These are phyloP conservation scores for Caerostris extrusa DNA, from an alignment of 1,140 invertebrate species.

Conservation along the genomic window DNA sequence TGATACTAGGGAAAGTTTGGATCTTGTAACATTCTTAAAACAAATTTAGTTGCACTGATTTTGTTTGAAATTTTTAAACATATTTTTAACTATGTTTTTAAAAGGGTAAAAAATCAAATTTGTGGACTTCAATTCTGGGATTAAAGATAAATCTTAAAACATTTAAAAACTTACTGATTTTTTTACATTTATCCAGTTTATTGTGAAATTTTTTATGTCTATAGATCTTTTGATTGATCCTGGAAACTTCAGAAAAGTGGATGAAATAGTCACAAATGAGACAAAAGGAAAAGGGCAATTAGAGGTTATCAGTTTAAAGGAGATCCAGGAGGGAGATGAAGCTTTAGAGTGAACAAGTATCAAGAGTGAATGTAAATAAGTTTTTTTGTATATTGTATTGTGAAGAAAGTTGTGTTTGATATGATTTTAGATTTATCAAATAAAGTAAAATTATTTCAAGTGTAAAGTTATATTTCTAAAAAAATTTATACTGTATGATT, in stretches of 20 bases:
- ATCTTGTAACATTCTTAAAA: too few species aligned
- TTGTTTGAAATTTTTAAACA: too few species aligned
- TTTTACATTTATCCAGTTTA: not conserved
- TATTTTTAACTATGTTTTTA: too few species aligned
- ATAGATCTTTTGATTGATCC: slow-evolving; percentile 94
- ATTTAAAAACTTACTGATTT: too few species aligned
- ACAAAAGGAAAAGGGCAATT: slow-evolving; percentile 93
- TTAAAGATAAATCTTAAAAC: too few species aligned
- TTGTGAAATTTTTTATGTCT: slow-evolving; percentile 78
- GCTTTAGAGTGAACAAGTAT: slow-evolving; percentile 63
- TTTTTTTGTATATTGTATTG: not conserved
- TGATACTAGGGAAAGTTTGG: too few species aligned
- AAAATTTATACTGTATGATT: too few species aligned
- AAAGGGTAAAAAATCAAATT: too few species aligned
- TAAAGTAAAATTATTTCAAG: not conserved
- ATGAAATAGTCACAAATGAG: slow-evolving; percentile 91
- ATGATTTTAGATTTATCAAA: not conserved
- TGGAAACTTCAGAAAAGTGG: slow-evolving; percentile 93
- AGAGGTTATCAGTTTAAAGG: slow-evolving; percentile 95
- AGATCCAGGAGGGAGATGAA: slow-evolving; percentile 94
- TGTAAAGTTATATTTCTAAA: not conserved
- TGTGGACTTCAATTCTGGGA: too few species aligned
- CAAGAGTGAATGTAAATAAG: not conserved
- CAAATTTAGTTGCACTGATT: too few species aligned
- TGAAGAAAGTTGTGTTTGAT: not conserved